Base-by-base conservation (phyloP, 2,797 vertebrate genomes). In the Sparidentex hasta region DNA sequence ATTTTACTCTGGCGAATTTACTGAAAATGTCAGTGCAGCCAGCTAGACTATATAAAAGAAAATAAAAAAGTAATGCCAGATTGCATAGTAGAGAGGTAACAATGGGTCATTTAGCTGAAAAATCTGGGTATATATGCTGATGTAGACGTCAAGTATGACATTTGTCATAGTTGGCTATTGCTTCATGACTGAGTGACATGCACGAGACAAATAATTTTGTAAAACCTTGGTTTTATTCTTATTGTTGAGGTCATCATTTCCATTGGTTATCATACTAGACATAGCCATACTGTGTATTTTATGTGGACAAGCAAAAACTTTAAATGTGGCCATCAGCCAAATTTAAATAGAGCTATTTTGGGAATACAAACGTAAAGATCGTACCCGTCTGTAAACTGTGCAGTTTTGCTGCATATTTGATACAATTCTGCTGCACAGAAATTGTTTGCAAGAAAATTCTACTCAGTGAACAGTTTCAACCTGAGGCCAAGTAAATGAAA, bases 281-380 rank as follows among this genome's bases (percentile, higher is more conserved):
- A 18, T 13, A 33, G 12, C 25, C 55, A 46, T 38, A 11, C 41
- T 23, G 38, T 21, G 18, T 17, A 5, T 5, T 25, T 70, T 21
- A 59, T 70, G 38, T n/a, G 21, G 29, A 55, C 33, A 52, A 56
- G 63, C 44, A 59, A 66, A 52, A 1, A 51, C 58, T n/a, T n/a
- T n/a, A n/a, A n/a, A n/a, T n/a, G n/a, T n/a, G n/a, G 4, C 14
- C 1, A 17, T 13, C 44, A 25, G 44, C 44, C 62, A 50, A 4
- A 41, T 29, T 41, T 17, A 21, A 50, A 27, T 47, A 8, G 14
- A 20, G n/a, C 17, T 4, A 12, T 14, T 5, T 67, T 7, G 43
- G 18, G 21, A 21, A 11, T 29, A 47, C 23, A 3, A 64, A 47
- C 18, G 14, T 18, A 9, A 25, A 14, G 9, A 41, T 25, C 27